Conservation (phyloP, 2,113 vertebrate species). For the Shinisaurus crocodilurus region DNA sequence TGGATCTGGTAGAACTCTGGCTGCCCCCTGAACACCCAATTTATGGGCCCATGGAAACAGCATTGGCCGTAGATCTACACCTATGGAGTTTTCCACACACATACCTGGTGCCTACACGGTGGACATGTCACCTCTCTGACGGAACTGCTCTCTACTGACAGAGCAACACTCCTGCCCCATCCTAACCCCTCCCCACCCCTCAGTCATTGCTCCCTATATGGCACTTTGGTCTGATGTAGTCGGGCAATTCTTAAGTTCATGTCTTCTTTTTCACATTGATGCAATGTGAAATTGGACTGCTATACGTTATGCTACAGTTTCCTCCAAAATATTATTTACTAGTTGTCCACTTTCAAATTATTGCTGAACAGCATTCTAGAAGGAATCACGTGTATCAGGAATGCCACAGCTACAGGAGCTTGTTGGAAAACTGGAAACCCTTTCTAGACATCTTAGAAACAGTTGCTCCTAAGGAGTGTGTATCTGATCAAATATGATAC, state of each 20-base stretch:
- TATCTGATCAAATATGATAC: neutral
- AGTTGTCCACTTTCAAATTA: neutral
- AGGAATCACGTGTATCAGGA: neutral
- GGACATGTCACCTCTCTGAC: no score
- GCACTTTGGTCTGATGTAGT: no score
- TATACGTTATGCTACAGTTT: neutral
- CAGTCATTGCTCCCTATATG: no score
- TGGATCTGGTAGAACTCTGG: no score
- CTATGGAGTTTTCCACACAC: no score
- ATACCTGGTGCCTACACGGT: no score
- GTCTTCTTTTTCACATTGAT: neutral
- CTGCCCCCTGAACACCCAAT: no score
- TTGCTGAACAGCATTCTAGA: neutral
- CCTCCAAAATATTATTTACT: neutral
- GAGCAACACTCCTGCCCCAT: no score
- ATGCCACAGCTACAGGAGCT: neutral
- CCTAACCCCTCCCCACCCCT: no score
- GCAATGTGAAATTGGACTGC: neutral
- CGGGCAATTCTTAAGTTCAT: neutral
- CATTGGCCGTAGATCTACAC: no score
- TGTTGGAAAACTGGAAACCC: neutral
- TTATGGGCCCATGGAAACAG: no score
- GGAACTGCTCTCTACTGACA: no score
- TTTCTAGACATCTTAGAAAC: neutral
- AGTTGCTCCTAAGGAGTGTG: neutral